These are phyloP conservation scores for Sebastes fasciatus DNA, from an alignment of 2,113 vertebrate genomes.

Conservation along the genomic window DNA sequence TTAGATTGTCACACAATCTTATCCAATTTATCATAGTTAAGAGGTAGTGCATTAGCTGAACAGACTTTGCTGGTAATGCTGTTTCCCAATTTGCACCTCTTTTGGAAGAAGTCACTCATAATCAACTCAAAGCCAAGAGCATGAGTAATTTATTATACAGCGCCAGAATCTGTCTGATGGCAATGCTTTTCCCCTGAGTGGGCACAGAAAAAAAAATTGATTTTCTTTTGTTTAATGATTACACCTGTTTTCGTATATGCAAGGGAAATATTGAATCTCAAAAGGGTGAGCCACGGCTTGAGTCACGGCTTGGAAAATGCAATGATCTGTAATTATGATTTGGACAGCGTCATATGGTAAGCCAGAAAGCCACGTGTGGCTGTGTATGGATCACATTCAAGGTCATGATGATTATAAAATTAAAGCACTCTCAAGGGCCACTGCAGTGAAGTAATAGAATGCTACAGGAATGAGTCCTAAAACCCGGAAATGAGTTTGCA, in stretches of 20 bases:
- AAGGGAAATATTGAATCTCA: conserved; percentile 15
- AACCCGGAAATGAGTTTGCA: no score
- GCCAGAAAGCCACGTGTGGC: not conserved
- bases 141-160: conserved; percentile 35
- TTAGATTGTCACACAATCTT: conserved; percentile 9
- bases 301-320: conserved; percentile 23
- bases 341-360: not conserved
- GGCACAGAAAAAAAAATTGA: not conserved
- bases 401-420: no score
- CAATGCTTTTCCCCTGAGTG: conserved; percentile 23
- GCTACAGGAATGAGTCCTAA: no score
- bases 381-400: no score
- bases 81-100: conserved; percentile 55
- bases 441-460: conserved; percentile 3
- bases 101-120: conserved; percentile 40
- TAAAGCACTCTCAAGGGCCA: not conserved
- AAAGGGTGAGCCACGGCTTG: conserved; percentile 17
- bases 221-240: conserved; percentile 20
- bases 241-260: conserved; percentile 24
- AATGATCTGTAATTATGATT: conserved; percentile 14
- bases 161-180: conserved; percentile 25
- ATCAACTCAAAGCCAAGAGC: conserved; percentile 48
- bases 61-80: conserved; percentile 30
- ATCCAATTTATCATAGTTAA: conserved; percentile 32
- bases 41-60: conserved; percentile 20